Evolutionary conservation across 2,888 invertebrate species (phyloP), one percentile per base, ranked within the genome.

Genomic region (Tachystola acroxantha): DNA sequence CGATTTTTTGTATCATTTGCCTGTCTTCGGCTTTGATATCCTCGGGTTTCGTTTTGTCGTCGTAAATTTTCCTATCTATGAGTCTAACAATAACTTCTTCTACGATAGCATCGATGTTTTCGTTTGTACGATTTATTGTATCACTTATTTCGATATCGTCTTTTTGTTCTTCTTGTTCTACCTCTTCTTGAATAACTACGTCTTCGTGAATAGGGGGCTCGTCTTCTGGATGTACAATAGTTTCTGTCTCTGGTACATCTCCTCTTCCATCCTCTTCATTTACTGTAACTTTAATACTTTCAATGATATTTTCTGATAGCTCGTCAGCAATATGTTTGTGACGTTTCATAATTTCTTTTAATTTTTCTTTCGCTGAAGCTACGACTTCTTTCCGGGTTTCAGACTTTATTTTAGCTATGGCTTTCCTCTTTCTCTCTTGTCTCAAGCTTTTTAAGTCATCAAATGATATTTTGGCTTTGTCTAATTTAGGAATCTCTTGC

Each of bases 31-130:
- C 53, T 54, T 66, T 80, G 10, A 82, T 75, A 50, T 85, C 82
- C 57, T 88, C 86, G 12, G 76, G 81, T 59, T 85, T 88, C 2
- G 82, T 78, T 56, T 87, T 88, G 40, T 81, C 85, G 39, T 88
- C 87, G 46, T 85, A 87, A 52, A 88, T 77, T 69, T 88, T 89
- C 51, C 88, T 79, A 57, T 85, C 84, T 54, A 85, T 72, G 30
- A 86, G 64, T 48, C 84, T 76, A 31, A 52, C 46, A 50, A 87
- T 82, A 28, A 86, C 86, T 51, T 88, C 86, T 57, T 88, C 87
- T 1, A 87, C 86, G 40, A 88, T 87, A 7, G 64, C 64, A 45
- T 88, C 78, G 39, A 87, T 67, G 42, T 74, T 81, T 61, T 79
- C 72, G 45, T 77, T 72, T 14, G 66, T 65, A 25, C 49, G 57